Evolutionary conservation across 2,113 vertebrate genomes (phyloP).

Genomic region (Excalfactoria chinensis): DNA sequence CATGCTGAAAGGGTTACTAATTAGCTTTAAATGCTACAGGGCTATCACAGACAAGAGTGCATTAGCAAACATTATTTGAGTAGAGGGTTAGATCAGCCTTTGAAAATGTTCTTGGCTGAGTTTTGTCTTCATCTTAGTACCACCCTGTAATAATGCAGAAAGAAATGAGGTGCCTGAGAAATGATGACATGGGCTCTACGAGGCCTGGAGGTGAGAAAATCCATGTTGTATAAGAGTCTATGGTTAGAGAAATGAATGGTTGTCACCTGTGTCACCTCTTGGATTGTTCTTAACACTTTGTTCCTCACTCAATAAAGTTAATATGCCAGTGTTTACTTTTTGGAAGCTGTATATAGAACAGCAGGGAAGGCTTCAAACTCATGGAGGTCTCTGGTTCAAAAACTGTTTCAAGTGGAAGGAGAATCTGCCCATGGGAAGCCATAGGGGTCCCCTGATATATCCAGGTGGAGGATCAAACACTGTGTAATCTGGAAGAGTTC

Average conservation of each 20-base stretch:
- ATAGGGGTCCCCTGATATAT: accelerated
- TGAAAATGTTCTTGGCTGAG: background rate
- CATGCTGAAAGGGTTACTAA: background rate
- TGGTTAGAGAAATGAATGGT: background rate
- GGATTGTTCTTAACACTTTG: background rate
- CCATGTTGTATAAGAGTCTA: background rate
- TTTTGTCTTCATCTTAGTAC: background rate
- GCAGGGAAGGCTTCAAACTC: background rate
- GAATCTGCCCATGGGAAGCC: background rate
- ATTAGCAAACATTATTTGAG: background rate
- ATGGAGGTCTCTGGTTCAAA: background rate
- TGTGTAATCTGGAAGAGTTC: background rate
- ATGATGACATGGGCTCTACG: background rate
- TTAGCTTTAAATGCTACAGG: background rate
- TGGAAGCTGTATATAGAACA: background rate
- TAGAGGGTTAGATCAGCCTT: background rate
- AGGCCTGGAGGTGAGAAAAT: background rate
- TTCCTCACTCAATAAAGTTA: background rate
- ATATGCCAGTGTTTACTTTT: background rate
- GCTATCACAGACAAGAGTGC: background rate
- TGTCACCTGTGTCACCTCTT: accelerated
- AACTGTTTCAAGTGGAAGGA: background rate
- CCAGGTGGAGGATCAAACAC: background rate
- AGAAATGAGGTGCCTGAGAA: background rate
- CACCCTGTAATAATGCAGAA: background rate